Evolutionary conservation across 1,140 invertebrate species (phyloP), one percentile per base, ranked within the genome.

Genomic region (Sitobion miscanthi): DNA sequence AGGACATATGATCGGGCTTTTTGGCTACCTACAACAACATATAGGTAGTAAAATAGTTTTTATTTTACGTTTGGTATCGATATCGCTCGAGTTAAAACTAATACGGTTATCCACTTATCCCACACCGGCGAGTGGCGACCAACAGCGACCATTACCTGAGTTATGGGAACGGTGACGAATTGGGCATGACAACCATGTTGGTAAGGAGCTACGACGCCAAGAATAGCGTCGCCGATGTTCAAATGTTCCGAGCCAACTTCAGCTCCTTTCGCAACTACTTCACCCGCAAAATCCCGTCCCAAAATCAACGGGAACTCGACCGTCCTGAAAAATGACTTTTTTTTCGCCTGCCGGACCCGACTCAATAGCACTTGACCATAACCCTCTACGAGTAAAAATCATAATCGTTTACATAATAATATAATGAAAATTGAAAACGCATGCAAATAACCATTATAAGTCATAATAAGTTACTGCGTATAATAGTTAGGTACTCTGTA

Each of bases 201-300:
- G 93, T 97, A 96, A 85, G 97, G 95, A 57, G 97, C 96, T 85
- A 97, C 95, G 69, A 97, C 97, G 86, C 97, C 98, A 96, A 97
- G 98, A 69, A 99, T 98, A 95, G 97, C 95, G 95, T 98, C 97
- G 25, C 98, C 98, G 93, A 97, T 94, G 93, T 96, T 95, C 20
- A 97, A 95, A 38, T 87, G 57, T 87, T 92, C 57, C 9, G 38
- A 21, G 69, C 14, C 11, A 57, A 97, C 97, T 38, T 94, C 95
- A 93, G 96, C 96, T 38, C 98, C 98, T 94, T 97, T 97, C 54
- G 96, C 96, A 30, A 97, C 96, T 94, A 99, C 96, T 94, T 96
- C 96, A 11, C 98, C 98, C 94, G 96, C 96, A 96, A 98, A 99
- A 95, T 99, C 98, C 94, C 98, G 96, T 11, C 98, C 98, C 52